Base-by-base conservation (phyloP, 1,140 invertebrate genomes). In the Agrypnia vestita region DNA sequence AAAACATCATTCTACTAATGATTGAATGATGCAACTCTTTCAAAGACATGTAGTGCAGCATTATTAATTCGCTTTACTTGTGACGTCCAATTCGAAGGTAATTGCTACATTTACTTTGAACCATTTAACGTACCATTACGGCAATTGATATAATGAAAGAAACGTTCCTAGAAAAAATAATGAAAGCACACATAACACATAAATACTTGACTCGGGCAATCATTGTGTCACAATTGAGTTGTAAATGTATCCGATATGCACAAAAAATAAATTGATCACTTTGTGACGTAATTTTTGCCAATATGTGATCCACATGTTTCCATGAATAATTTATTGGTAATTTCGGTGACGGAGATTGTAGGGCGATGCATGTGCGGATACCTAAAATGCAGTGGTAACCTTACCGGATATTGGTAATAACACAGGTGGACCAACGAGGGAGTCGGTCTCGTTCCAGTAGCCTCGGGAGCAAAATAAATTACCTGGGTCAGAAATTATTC, bases 321-420 rank as follows among this genome's bases (percentile, higher is more conserved):
- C 11, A 8, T 51, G 49, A 51, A 51, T 51, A 13, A 51, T 51
- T 51, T 15, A 15, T 51, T 9, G 8, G 49, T 51, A 12, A 51
- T 51, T 51, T 51, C 11, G 49, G 49, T 15, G 8, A 51, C 49
- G 49, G 49, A 13, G 49, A 51, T 51, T 51, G n/a, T 51, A 51
- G 49, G 49, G 49, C n/a, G 49, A 51, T 51, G 49, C 11, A 15
- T 35, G 25, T 6, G 25, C 6, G 25, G 25, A 35, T 35, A 35
- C 25, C 25, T 35, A 51, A 13, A 51, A 51, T 51, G 49, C 49
- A 51, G 49, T 8, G 62, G 25, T 15, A 67, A 67, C 62, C 12
- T 67, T 43, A 15, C 62, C 62, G 62, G 62, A 67, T 67, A 13
- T 67, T 46, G 62, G 21, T 67, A 67, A 67, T 46, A 67, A 35